Percentiles rank a stretch among this genome's conserved stretches.
Evolutionary conservation across 2,888 invertebrate species (phyloP).

Genomic region (Lutraria lutraria): DNA sequence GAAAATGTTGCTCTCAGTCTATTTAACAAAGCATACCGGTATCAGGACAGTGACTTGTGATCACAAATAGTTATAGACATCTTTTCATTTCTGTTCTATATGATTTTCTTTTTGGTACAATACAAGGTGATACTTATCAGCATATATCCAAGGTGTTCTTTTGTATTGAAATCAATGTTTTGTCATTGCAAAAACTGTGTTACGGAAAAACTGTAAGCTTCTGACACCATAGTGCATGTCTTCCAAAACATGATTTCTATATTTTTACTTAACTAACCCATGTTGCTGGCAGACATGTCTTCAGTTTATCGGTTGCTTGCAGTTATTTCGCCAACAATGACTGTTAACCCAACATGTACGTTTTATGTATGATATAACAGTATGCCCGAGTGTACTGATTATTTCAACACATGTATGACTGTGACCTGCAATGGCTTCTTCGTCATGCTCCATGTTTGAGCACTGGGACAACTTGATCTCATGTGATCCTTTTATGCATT

Average conservation of each 20-base stretch:
- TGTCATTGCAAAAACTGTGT: conserved; percentile 19
- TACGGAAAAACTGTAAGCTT: conserved; percentile 42
- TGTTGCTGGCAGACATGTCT: not conserved
- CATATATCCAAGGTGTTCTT: conserved; percentile 52
- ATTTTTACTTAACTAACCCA: not conserved
- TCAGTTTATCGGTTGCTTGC: not conserved
- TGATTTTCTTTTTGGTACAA: not conserved
- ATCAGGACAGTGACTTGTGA: no score
- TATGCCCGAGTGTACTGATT: not conserved
- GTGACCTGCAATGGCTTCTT: conserved; percentile 9
- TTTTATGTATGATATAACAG: not conserved
- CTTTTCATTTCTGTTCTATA: not conserved
- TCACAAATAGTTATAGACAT: not conserved
- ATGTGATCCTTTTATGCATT: not conserved
- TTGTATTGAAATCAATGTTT: conserved; percentile 23
- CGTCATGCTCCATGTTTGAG: not conserved
- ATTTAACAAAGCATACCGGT: no score
- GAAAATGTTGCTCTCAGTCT: no score
- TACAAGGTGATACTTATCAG: not conserved
- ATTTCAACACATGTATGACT: conserved; percentile 2
- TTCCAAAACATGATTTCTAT: not conserved
- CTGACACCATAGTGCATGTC: not conserved
- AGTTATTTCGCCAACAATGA: not conserved
- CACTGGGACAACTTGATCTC: not conserved
- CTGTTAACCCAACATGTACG: conserved; percentile 6